Conservation (phyloP, 2,888 invertebrate genomes). For the Himalopsyche anomala region DNA sequence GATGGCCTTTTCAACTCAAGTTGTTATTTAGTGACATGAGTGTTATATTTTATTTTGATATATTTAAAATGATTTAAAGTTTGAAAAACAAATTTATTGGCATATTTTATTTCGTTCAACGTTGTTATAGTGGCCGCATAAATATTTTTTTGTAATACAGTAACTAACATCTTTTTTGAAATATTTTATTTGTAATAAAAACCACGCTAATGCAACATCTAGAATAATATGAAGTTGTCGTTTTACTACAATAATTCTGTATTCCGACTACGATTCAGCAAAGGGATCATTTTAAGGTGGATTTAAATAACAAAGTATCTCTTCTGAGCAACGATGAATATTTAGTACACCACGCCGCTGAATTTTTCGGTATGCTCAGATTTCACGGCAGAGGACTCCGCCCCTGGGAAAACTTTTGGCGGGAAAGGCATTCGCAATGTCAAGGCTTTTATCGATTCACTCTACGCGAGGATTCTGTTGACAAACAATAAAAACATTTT, state of each 20-base stretch:
- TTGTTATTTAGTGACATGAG: too few species aligned
- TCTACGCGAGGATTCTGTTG: slow-evolving; percentile 1
- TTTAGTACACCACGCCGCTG: slow-evolving; percentile 31
- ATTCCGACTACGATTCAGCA: slow-evolving; percentile 4
- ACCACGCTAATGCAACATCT: too few species aligned
- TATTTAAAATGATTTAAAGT: too few species aligned
- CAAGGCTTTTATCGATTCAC: slow-evolving; percentile 32
- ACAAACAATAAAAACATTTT: neutral
- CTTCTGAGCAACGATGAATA: slow-evolving; percentile 4
- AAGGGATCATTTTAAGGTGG: neutral
- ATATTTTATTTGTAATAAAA: too few species aligned
- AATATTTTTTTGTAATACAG: too few species aligned
- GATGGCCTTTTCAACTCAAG: too few species aligned
- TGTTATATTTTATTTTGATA: too few species aligned
- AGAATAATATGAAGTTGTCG: neutral
- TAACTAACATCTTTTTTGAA: too few species aligned
- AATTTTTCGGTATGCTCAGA: slow-evolving; percentile 15
- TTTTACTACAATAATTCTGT: neutral
- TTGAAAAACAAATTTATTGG: too few species aligned
- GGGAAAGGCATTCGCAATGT: slow-evolving; percentile 29
- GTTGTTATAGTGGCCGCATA: too few species aligned
- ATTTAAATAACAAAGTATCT: slow-evolving; percentile 34
- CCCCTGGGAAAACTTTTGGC: slow-evolving; percentile 31
- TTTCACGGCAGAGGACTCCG: neutral
- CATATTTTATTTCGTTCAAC: too few species aligned